Evolutionary conservation across 1,140 invertebrate genomes (phyloP), one percentile per base, ranked within the genome.

Genomic region (Apis florea): DNA sequence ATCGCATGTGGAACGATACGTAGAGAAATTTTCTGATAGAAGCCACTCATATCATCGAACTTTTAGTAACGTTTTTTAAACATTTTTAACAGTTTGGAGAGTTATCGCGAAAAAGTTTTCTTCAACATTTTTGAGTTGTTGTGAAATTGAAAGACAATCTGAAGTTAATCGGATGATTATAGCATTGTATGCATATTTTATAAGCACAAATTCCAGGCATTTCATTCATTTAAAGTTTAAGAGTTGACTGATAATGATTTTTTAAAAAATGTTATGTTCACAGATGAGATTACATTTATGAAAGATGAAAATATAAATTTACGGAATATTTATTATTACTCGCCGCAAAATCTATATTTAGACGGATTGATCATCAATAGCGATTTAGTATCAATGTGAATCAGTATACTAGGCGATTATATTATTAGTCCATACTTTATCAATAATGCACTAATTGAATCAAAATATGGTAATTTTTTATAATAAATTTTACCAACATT

Each of bases 251-350:
- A 40, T 3, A 40, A 40, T 40, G 5, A 40, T 40, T 40, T 40
- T 40, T 40, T 40, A 40, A 40, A 40, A 40, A 51, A 51, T 51
- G 8, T 51, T 51, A 51, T 13, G 13, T 84, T 82, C 19, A 56
- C 31, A 12, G 67, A 81, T 70, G 88, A 91, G 83, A 78, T 83
- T 21, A 88, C 81, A 15, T 90, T 90, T 70, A 85, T 69, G 31
- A 90, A 80, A 51, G 83, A 88, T 80, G 88, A 89, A 5, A 63
- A 70, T 54, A 77, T 91, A n/a, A 90, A 91, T 81, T 58, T 84
- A 15, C 84, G 89, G 67, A 91, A 90, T 80, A 77, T 73, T 40
- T 88, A 90, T 61, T 87, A 85, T 69, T 91, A 87, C 84, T 68
- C 82, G 24, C 63, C 51, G 11, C 56, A 80, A 75, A 91, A 91